Conservation (phyloP, 1,140 invertebrate species). For the Atta cephalotes region DNA sequence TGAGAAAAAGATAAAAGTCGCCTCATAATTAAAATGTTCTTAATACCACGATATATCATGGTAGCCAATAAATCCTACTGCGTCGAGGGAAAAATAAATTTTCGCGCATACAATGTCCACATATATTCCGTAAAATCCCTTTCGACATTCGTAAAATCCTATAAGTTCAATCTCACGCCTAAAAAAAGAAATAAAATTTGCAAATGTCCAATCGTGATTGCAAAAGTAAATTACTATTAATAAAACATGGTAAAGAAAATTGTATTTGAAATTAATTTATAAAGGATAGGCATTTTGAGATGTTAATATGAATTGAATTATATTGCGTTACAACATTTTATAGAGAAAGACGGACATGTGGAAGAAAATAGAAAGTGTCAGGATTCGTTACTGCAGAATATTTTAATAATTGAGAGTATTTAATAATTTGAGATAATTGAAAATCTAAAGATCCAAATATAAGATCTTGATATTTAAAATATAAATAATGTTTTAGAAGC, state of each 20-base stretch:
- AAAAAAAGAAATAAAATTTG: slow-evolving; percentile 15
- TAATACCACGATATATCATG: slow-evolving; percentile 31
- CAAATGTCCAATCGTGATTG: neutral
- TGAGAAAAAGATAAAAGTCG: slow-evolving; percentile 30
- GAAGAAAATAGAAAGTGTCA: slow-evolving; percentile 22
- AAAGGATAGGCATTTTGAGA: neutral
- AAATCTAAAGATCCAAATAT: neutral
- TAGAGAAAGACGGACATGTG: neutral
- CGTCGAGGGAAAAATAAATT: slow-evolving; percentile 47
- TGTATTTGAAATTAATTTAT: neutral
- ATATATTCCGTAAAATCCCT: slow-evolving; percentile 39
- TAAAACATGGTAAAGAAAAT: neutral
- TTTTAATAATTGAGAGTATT: neutral
- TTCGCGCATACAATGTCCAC: slow-evolving; percentile 15
- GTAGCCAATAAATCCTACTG: slow-evolving; percentile 43
- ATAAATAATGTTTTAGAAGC: neutral
- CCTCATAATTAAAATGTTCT: slow-evolving; percentile 52
- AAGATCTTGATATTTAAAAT: slow-evolving; percentile 2
- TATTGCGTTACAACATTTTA: neutral
- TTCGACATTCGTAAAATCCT: slow-evolving; percentile 30
- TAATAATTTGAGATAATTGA: slow-evolving; percentile 2
- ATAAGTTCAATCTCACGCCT: slow-evolving; percentile 41
- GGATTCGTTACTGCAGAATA: neutral
- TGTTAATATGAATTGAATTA: neutral
- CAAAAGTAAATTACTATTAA: neutral